phyloP scores from a whole-genome alignment of 2,113 vertebrate genomes.

The Oreochromis spilurus region DNA sequence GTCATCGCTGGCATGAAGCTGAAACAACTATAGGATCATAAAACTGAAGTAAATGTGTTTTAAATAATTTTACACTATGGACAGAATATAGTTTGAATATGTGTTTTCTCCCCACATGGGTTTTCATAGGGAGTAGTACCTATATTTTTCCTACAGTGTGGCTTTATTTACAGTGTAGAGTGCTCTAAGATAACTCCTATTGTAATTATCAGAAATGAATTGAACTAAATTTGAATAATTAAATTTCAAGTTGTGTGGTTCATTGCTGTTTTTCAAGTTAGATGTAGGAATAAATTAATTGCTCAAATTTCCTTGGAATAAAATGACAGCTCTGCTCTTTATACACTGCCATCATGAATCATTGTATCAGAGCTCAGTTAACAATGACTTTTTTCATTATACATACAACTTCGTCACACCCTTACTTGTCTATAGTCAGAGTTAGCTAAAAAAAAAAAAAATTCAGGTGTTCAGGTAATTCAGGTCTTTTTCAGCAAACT shows the following conservation, averaged over 20 bases:
- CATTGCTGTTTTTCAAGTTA: neutral
- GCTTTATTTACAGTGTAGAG: neutral
- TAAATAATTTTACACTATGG: neutral
- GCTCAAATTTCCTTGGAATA: neutral
- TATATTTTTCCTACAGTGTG: neutral
- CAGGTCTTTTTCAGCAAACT: neutral
- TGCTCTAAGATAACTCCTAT: neutral
- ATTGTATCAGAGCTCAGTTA: neutral
- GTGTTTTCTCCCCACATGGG: neutral
- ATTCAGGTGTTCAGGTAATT: neutral
- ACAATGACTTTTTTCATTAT: neutral
- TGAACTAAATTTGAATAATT: neutral
- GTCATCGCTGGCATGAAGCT: neutral
- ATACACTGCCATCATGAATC: neutral
- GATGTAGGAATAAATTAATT: neutral
- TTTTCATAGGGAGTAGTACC: neutral
- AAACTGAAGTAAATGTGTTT: neutral
- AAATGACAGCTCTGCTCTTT: neutral
- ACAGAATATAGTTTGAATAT: neutral
- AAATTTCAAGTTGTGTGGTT: neutral
- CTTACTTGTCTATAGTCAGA: neutral
- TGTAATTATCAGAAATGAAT: neutral
- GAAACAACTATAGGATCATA: neutral
- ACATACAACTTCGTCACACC: neutral
- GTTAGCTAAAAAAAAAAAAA: neutral